Base-by-base conservation (phyloP, 2,113 vertebrate genomes). In the Malurus elegans region DNA sequence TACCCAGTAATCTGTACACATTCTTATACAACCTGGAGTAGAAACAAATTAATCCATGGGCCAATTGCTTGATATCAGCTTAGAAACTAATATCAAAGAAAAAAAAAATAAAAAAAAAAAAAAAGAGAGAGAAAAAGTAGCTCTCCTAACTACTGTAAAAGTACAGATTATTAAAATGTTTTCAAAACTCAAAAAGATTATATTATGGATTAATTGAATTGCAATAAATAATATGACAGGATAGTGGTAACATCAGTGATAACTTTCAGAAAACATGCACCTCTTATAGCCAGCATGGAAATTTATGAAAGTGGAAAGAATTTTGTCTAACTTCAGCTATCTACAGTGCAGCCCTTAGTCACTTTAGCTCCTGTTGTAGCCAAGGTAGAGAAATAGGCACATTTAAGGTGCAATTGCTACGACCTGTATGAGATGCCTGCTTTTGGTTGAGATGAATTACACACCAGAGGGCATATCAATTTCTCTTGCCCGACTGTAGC, bases 391-490 rank as follows among this genome's bases (percentile, higher is more conserved):
- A 91, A 94, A 91, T 28, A 84, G 57, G 40, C 10, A 51, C 24
- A 60, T 85, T 86, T 79, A 67, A 56, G 42, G 53, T 90, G 40
- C 57, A 45, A 69, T 79, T 88, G 61, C 40, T 72, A 69, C 53
- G 81, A 65, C 40, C 61, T 65, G 50, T 76, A 57, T 44, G 45
- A 79, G 61, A 45, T 40, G 19, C 16, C 50, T 88, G 20, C 45
- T 88, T 88, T 61, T 86, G 92, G 40, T 65, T 79, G 78, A 91
- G 74, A 96, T 75, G 31, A 91, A 94, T 95, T 85, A 18, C 36
- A 61, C 21, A 25, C 28, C 25, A 75, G 58, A 79, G 92, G 54
- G 18, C 24, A 31, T 86, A 91, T 72, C 48, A 85, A 36, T 90
- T 94, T 93, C 62, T 88, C n/a, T 92, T 82, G 70, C 36, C 18